A percentile compares a stretch with the other conserved stretches of the same genome.
Evolutionary conservation across 1,140 invertebrate genomes (phyloP).

Genomic region (Zaprionus tsacasi): DNA sequence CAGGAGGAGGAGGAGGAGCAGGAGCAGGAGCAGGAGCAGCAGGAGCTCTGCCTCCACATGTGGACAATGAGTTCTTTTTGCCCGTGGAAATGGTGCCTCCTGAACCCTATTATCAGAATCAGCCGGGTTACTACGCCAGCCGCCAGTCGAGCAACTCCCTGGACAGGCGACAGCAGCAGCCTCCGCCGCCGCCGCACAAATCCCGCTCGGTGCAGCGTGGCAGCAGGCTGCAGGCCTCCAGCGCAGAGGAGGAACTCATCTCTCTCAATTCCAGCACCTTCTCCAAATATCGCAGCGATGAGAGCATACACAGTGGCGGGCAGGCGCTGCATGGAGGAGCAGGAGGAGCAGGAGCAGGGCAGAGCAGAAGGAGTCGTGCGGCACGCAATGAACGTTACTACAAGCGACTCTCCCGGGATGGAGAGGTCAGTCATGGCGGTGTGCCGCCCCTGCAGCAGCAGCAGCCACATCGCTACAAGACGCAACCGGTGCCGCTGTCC

Average conservation of each 20-base stretch:
- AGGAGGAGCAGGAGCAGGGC: constrained; percentile 55
- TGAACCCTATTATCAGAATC: constrained; percentile 79
- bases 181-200: constrained; percentile 29
- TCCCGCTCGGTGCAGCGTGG: constrained; percentile 72
- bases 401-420: constrained; percentile 89
- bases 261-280: constrained; percentile 88
- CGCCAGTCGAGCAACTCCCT: constrained; percentile 79
- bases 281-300: constrained; percentile 88
- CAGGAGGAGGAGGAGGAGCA: constrained; percentile 4
- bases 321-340: constrained; percentile 85
- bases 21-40: too few species aligned
- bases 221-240: constrained; percentile 86
- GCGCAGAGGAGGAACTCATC: constrained; percentile 88
- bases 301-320: constrained; percentile 87
- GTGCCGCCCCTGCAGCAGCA: constrained; percentile 53
- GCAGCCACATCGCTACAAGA: constrained; percentile 70
- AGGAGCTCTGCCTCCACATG: constrained; percentile 20
- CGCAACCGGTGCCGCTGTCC: constrained; percentile 75
- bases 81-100: constrained; percentile 85
- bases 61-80: constrained; percentile 85
- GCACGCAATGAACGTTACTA: constrained; percentile 92
- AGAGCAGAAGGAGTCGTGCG: constrained; percentile 86
- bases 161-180: constrained; percentile 69
- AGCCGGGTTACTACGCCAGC: constrained; percentile 81
- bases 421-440: constrained; percentile 86